Base-by-base conservation (phyloP, 2,113 vertebrate species). In the Entomyzon cyanotis region DNA sequence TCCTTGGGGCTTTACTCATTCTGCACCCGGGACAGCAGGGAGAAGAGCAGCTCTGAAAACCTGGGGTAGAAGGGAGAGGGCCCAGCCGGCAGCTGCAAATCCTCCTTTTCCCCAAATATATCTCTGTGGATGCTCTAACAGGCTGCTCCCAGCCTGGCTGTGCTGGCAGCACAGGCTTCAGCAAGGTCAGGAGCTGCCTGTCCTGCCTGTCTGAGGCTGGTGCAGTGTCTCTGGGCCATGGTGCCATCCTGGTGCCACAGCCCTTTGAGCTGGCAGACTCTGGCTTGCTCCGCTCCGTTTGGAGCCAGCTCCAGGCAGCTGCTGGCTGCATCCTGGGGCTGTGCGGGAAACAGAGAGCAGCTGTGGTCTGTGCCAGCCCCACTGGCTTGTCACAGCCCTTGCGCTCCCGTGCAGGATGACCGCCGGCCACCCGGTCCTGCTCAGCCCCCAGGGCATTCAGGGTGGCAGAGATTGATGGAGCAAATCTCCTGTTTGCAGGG, bases 361-460 rank as follows among this genome's bases (percentile, higher is more conserved):
- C 91, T 91, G 80, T 9, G 10, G 20, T 13, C 85, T 70, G 2
- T 89, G 58, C 79, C 4, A n/a, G 83, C 19, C 42, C 79, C 7
- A 1, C 3, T 0, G 8, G 35, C 90, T 63, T 5, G 0, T 76
- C 8, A 1, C 63, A 80, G 60, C 50, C 74, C 74, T 0, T 6
- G 21, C 79, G n/a, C 44, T 91, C 49, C 81, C 0, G 0, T 64
- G 46, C 1, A 0, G 68, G 47, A 7, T 4, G 2, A 18, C 50
- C 4, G 0, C 73, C 65, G 69, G 47, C 59, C 35, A 37, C 64
- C 8, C 10, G 0, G 44, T 37, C 25, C 74, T 0, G 0, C 80
- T 64, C 0, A 0, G 65, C 58, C 60, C 22, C 0, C 0, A 0
- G 44, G 52, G 65, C 65, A 33, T 14, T 63, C 7, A 2, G 30